Evolutionary conservation across 2,888 invertebrate species (phyloP).

Genomic region (Arenicola marina): DNA sequence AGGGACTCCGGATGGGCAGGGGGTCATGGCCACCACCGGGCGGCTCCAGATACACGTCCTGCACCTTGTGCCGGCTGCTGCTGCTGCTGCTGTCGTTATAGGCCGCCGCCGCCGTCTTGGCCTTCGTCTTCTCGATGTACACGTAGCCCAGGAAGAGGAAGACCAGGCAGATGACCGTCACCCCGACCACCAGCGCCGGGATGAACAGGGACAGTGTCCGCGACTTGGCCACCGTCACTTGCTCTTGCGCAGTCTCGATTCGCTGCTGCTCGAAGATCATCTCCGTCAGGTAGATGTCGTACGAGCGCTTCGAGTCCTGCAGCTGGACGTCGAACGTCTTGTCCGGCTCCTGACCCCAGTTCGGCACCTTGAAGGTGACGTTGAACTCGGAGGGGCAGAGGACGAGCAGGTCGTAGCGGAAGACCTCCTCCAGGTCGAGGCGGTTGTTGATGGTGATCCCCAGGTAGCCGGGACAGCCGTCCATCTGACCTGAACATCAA

Average conservation of each 20-base stretch:
- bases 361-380: constrained; percentile 42
- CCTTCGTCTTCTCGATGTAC: constrained; percentile 26
- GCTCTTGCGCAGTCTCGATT: constrained; percentile 3
- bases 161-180: constrained; percentile 14
- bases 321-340: constrained; percentile 34
- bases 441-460: constrained; percentile 36
- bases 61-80: neutral
- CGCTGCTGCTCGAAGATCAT: constrained; percentile 28
- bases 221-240: constrained; percentile 8
- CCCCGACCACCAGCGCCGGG: constrained; percentile 19
- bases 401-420: constrained; percentile 48
- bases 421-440: constrained; percentile 30
- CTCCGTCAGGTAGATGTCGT: constrained; percentile 32
- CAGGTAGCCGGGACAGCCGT: constrained; percentile 49
- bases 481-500: constrained; percentile 37
- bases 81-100: neutral
- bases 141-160: constrained; percentile 24
- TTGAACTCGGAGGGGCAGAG: constrained; percentile 49
- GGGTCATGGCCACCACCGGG: neutral
- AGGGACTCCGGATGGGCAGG: neutral
- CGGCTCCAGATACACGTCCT: neutral
- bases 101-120: neutral
- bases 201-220: constrained; percentile 2
- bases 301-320: constrained; percentile 22
- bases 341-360: constrained; percentile 30